Conservation (phyloP, 2,113 vertebrate species). For the Tachuris rubrigastra region DNA sequence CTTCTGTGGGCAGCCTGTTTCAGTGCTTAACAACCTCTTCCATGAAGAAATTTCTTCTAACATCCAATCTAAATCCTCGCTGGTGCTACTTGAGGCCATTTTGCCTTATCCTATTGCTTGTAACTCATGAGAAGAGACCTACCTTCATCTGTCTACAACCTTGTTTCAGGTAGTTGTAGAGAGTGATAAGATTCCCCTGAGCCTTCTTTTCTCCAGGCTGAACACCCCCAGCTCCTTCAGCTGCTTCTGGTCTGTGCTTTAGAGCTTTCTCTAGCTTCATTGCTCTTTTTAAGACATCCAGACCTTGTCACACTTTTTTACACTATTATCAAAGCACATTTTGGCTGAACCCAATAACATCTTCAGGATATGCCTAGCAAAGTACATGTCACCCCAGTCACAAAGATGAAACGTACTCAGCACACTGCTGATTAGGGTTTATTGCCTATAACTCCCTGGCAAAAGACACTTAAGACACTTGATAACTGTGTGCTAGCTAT, state of each 20-base stretch:
- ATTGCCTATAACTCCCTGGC: fast-evolving
- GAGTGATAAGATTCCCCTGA: neutral
- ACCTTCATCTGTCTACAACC: neutral
- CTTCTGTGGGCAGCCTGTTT: neutral
- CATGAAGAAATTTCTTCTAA: neutral
- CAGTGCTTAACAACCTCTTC: neutral
- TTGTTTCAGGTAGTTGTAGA: neutral
- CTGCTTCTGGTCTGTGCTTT: neutral
- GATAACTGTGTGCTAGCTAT: neutral
- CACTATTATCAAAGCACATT: neutral
- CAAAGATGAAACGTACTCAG: neutral
- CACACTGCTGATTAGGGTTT: neutral
- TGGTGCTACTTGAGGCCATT: neutral
- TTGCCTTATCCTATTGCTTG: neutral
- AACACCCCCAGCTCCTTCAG: neutral
- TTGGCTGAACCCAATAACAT: neutral
- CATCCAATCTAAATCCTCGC: neutral
- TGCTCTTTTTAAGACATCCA: neutral
- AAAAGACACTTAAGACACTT: neutral
- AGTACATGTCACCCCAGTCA: neutral
- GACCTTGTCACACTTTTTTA: neutral
- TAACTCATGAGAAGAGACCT: neutral
- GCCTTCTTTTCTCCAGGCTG: neutral
- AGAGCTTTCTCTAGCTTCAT: neutral
- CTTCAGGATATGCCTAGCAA: neutral